A percentile compares a stretch with the other conserved stretches of the same genome.
These are phyloP conservation scores for Tringa solitaria DNA, from an alignment of 2,113 vertebrate genomes.

Conservation along the genomic window DNA sequence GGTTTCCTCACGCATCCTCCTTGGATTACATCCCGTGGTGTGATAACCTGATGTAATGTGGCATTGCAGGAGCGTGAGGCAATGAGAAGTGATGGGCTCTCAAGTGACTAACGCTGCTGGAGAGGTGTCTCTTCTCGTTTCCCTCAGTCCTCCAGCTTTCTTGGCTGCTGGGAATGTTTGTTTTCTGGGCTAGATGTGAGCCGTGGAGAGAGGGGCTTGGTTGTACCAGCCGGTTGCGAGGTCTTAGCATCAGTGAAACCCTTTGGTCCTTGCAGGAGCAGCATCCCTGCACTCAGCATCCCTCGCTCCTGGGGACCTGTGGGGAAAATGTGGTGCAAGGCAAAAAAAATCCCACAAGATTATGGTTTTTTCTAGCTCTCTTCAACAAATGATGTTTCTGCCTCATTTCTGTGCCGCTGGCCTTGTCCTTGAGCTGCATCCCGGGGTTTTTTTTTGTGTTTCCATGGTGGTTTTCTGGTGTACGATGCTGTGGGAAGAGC, in stretches of 20 bases:
- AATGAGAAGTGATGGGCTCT: neutral
- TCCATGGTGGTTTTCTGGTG: fast-evolving
- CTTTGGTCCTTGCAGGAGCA: neutral
- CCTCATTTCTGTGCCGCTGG: neutral
- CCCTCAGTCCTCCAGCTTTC: neutral
- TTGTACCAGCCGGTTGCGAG: neutral
- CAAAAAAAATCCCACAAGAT: neutral
- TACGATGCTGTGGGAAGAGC: neutral
- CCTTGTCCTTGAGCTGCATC: neutral
- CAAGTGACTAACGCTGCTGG: neutral
- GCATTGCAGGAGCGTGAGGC: neutral
- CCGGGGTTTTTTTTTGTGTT: neutral
- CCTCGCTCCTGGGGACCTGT: fast-evolving
- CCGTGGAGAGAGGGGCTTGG: neutral
- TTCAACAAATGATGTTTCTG: neutral
- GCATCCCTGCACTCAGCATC: fast-evolving
- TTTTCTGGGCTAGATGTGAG: neutral
- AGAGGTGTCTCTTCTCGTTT: neutral
- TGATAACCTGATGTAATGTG: neutral
- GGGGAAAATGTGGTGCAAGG: neutral
- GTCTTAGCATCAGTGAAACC: fast-evolving
- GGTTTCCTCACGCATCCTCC: neutral
- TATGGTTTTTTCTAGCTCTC: neutral
- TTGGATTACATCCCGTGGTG: neutral
- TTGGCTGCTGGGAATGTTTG: neutral